Conservation (phyloP, 1,140 invertebrate genomes). For the Drosophila subpulchrella region DNA sequence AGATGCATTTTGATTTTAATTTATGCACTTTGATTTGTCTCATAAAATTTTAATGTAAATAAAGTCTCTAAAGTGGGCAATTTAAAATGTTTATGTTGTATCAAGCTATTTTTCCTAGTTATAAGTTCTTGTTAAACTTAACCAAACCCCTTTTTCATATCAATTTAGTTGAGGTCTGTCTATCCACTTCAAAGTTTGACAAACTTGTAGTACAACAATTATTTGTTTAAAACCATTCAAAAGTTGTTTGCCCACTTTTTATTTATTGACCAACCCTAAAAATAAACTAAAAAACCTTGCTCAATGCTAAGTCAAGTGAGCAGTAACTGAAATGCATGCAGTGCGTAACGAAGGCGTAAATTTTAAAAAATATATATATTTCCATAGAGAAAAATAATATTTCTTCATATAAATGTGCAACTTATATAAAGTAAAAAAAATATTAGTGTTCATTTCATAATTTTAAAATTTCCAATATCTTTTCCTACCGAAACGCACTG, state of each 20-base stretch:
- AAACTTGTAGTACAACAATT: conserved; percentile 19
- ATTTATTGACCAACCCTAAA: conserved; percentile 43
- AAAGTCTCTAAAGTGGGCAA: too few species aligned
- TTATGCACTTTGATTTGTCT: too few species aligned
- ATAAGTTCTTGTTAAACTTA: background rate
- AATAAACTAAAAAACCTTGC: conserved; percentile 15
- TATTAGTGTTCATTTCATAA: too few species aligned
- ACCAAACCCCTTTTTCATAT: conserved; percentile 8
- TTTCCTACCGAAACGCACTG: conserved; percentile 7
- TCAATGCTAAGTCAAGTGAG: conserved; percentile 26
- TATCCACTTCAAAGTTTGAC: conserved; percentile 1
- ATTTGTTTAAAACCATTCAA: conserved; percentile 23
- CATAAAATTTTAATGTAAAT: too few species aligned
- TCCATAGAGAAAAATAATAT: background rate
- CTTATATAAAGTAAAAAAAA: background rate
- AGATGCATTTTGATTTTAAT: background rate
- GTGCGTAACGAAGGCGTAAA: conserved; percentile 4
- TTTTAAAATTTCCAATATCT: background rate
- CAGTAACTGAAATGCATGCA: conserved; percentile 8
- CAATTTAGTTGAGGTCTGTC: background rate
- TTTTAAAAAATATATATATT: background rate
- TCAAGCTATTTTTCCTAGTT: too few species aligned
- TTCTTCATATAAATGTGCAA: background rate
- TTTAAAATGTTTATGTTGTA: too few species aligned
- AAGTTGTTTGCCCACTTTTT: conserved; percentile 41